Evolutionary conservation across 2,113 vertebrate species (phyloP), one percentile per base, ranked within the genome.

Genomic region (Origma solitaria): DNA sequence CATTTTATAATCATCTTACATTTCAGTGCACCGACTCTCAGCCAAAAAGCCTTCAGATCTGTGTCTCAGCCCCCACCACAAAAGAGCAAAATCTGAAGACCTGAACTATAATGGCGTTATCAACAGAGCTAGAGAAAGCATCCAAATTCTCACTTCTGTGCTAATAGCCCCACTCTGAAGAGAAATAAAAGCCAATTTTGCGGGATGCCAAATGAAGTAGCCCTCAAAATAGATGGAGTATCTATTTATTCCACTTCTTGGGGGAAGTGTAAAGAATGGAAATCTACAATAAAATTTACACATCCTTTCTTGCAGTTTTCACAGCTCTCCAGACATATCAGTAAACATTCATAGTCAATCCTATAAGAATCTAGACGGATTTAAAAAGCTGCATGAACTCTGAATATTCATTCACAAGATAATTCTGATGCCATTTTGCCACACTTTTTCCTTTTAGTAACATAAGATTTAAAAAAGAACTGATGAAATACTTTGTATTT

Each of bases 1-100:
- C 79, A 77, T 82, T 95, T 86, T 79, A 87, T 80, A 90, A 94
- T 93, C 64, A 93, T 86, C 91, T 92, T 85, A 61, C 47, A 88
- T 92, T 94, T 92, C 90, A 83, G 79, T 80, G 92, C 81, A 87
- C 68, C 0, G 0, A 84, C 37, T 16, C 62, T 80, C 71, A 91
- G 94, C 78, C 95, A 95, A 89, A 93, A 91, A 90, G 58, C 79
- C 51, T 91, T 90, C 78, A 50, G 57, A 86, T 49, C 66, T 24
- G 2, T 58, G 51, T 45, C 50, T 92, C 79, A 62, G 51, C 49
- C 60, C 64, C 38, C 56, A 69, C 31, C 47, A 88, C 76, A 93
- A 90, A 77, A 78, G n/a, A 85, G 68, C 64, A 93, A 90, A 85
- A 92, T 70, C 82, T 68, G 62, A 94, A 86, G 71, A 71, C 58